phyloP scores from a whole-genome alignment of 2,113 vertebrate species.

The Apus apus region DNA sequence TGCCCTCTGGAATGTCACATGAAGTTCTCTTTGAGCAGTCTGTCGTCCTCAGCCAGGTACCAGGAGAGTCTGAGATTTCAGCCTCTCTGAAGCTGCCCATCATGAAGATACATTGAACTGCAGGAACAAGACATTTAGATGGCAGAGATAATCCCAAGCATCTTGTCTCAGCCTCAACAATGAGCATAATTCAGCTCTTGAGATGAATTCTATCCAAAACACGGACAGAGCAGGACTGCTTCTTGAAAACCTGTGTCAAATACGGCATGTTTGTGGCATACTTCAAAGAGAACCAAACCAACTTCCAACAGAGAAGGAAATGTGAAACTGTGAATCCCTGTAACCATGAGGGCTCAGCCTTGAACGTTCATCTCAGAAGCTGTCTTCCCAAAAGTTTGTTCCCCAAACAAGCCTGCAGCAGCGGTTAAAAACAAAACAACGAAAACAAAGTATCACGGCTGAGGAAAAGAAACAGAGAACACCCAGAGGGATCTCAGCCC shows the following conservation, averaged over 20 bases:
- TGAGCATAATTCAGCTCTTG: background rate
- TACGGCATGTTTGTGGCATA: background rate
- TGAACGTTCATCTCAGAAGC: no score
- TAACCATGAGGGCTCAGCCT: background rate
- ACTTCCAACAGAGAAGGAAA: background rate
- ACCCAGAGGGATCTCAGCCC: background rate
- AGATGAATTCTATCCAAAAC: conserved; percentile 65
- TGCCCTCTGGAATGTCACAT: conserved; percentile 56
- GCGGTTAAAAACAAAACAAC: background rate
- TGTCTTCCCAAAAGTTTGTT: background rate
- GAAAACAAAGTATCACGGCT: no score
- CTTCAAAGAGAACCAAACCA: background rate
- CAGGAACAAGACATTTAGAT: background rate
- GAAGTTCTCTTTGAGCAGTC: conserved; percentile 36
- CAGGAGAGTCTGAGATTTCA: conserved; percentile 59
- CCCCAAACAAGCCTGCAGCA: background rate
- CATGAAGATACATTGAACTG: conserved; percentile 43
- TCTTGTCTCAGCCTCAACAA: background rate
- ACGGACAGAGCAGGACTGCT: background rate
- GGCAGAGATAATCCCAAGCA: background rate
- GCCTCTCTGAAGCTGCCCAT: conserved; percentile 57
- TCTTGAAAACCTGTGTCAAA: background rate
- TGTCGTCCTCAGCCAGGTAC: conserved; percentile 66
- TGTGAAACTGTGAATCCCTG: background rate
- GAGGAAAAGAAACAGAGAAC: background rate